These are phyloP conservation scores for Phalloptychus januarius DNA, from an alignment of 2,797 vertebrate genomes.

Conservation along the genomic window DNA sequence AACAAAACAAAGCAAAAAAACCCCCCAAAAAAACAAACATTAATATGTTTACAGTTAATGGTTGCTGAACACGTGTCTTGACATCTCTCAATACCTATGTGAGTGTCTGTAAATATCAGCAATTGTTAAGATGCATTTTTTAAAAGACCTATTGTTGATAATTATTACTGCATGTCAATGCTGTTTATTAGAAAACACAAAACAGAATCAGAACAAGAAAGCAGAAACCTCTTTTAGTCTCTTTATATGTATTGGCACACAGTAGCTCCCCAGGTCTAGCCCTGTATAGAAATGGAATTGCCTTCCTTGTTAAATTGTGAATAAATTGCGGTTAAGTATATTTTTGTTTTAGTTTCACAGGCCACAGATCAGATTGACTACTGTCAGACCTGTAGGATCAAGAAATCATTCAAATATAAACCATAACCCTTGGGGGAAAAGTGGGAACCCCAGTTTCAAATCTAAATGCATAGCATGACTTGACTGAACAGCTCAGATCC, in stretches of 20 bases:
- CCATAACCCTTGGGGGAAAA: too few relatives aligned
- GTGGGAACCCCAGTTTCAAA: not conserved
- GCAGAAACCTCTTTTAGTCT: not conserved
- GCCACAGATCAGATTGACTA: too few relatives aligned
- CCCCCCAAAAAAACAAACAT: not conserved
- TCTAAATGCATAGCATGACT: constrained; percentile 16
- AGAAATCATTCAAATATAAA: too few relatives aligned
- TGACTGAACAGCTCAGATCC: constrained; percentile 6
- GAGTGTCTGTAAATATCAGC: too few relatives aligned
- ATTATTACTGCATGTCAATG: not conserved
- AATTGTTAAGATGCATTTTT: not conserved
- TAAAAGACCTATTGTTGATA: too few relatives aligned
- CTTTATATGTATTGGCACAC: not conserved
- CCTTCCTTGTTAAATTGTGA: too few relatives aligned
- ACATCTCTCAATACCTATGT: too few relatives aligned
- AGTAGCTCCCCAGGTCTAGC: too few relatives aligned
- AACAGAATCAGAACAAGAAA: not conserved
- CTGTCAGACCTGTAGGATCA: too few relatives aligned
- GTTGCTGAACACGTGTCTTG: not conserved
- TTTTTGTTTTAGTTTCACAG: too few relatives aligned
- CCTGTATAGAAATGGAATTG: too few relatives aligned
- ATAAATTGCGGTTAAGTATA: too few relatives aligned
- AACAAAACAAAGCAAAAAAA: not conserved
- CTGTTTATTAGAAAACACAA: not conserved
- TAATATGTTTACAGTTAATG: not conserved